phyloP scores from a whole-genome alignment of 1,140 invertebrate species.

The Orius laevigatus region DNA sequence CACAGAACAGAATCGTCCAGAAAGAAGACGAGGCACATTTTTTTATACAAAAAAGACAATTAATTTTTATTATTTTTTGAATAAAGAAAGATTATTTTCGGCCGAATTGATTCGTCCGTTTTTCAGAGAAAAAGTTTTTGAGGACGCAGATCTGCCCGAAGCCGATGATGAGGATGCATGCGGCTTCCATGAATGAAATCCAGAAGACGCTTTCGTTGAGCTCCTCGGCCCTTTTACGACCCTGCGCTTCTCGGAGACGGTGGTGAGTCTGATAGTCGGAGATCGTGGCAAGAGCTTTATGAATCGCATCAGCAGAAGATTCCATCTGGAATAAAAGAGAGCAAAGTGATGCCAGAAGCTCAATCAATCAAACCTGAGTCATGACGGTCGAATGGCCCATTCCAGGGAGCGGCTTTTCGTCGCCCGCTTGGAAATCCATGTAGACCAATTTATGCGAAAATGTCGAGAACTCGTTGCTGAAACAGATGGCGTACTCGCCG shows the following conservation, averaged over 20 bases:
- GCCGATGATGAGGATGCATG: conserved; percentile 66
- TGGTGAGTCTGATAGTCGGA: conserved; percentile 95
- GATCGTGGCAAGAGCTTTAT: conserved; percentile 70
- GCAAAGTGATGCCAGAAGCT: conserved; percentile 12
- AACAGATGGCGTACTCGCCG: conserved; percentile 80
- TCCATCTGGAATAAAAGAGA: conserved; percentile 57
- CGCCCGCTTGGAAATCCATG: conserved; percentile 94
- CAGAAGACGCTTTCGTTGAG: conserved; percentile 81
- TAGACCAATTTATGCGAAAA: conserved; percentile 99
- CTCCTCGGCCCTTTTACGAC: conserved; percentile 87
- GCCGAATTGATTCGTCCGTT: conserved; percentile 32
- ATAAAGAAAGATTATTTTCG: too few relatives aligned
- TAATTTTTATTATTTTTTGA: too few relatives aligned
- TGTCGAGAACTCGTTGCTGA: conserved; percentile 98
- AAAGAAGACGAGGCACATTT: too few relatives aligned
- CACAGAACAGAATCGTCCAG: too few relatives aligned
- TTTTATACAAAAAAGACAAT: too few relatives aligned
- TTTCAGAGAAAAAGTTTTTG: conserved; percentile 89
- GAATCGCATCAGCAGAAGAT: conserved; percentile 70
- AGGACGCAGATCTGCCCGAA: conserved; percentile 82
- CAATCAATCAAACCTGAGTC: conserved; percentile 58
- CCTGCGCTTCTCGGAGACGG: conserved; percentile 80
- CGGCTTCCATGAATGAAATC: conserved; percentile 83
- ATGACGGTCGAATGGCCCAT: conserved; percentile 79
- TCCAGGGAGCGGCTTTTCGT: conserved; percentile 71